These are phyloP conservation scores for Troides aeacus DNA, from an alignment of 2,888 invertebrate genomes.

Conservation along the genomic window DNA sequence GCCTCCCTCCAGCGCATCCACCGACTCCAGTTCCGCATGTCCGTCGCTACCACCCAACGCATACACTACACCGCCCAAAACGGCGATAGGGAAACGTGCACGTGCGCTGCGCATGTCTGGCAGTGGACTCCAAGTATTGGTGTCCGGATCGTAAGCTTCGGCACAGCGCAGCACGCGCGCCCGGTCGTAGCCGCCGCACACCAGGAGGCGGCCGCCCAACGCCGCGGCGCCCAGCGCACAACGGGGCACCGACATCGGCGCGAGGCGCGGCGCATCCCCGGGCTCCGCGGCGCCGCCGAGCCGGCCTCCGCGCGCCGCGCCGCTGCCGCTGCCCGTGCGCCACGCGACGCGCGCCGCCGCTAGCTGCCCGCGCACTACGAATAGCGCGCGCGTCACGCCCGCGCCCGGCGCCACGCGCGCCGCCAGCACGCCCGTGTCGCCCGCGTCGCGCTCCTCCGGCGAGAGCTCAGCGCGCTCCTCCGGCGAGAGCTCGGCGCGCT, in stretches of 20 bases:
- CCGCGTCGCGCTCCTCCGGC: conserved; percentile 29
- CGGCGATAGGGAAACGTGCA: conserved; percentile 88
- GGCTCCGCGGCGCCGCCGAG: conserved; percentile 77
- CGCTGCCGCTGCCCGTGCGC: conserved; percentile 57
- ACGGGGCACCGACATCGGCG: conserved; percentile 77
- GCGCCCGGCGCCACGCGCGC: conserved; percentile 33
- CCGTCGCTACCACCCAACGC: conserved; percentile 92
- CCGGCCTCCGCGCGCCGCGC: conserved; percentile 82
- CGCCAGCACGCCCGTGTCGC: conserved; percentile 34
- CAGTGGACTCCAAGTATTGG: conserved; percentile 84
- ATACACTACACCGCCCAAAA: conserved; percentile 83
- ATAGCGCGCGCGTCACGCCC: conserved; percentile 41
- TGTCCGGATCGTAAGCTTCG: conserved; percentile 85
- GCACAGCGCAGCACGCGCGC: conserved; percentile 89
- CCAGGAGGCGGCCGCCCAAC: conserved; percentile 85
- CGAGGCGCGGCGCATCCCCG: conserved; percentile 62
- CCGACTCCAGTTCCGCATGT: conserved; percentile 85
- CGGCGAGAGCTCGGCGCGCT: conserved; percentile 66
- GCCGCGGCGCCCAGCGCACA: conserved; percentile 89
- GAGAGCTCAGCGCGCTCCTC: conserved; percentile 35
- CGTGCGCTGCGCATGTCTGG: conserved; percentile 87
- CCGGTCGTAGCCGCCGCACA: conserved; percentile 91
- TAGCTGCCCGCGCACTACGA: conserved; percentile 40
- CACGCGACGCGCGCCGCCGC: conserved; percentile 43
- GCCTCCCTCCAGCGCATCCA: conserved; percentile 49